Evolutionary conservation across 2,113 vertebrate genomes (phyloP), one percentile per base, ranked within the genome.

Genomic region (Trogon melanurus): DNA sequence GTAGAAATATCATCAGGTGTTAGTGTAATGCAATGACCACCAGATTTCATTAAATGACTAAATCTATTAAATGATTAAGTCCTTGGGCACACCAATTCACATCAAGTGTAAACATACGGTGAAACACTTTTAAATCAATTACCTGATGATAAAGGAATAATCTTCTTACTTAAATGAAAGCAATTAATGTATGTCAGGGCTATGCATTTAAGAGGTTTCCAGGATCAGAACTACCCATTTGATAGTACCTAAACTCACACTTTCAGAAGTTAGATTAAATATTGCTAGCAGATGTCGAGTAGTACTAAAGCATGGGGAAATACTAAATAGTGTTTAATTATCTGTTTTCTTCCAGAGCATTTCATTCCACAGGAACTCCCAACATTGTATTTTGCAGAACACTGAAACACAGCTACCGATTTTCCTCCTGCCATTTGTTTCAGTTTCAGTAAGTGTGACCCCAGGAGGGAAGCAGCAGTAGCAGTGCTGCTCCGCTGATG

Each of bases 81-180:
- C 95, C 90, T 85, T 54, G 79, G 74, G 60, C 64, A 48, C 65
- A 93, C 87, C 92, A 85, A 85, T 96, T 94, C 19, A 26, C 60
- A 81, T 50, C 90, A 96, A 94, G 71, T 66, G 81, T 95, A 97
- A 96, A 94, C 96, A 97, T 91, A 97, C 66, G 53, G 92, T 83
- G 80, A 97, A 97, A 96, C 89, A 85, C 92, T 96, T 95, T 70
- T 92, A 96, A 97, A 97, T 97, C 96, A 96, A 96, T 97, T 97
- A 97, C 96, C 92, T 97, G 91, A 95, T 89, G 92, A 97, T 96
- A 95, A 96, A 91, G 50, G 74, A 96, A 95, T 97, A 97, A 97
- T 97, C 95, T 97, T 96, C 97, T 97, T 97, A 97, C 80, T 93
- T 94, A 87, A 95, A 97, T 83, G 69, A 96, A 97, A 97, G 96